These are phyloP conservation scores for Fukomys damarensis DNA, from an alignment of 2,113 vertebrate species.

Conservation along the genomic window DNA sequence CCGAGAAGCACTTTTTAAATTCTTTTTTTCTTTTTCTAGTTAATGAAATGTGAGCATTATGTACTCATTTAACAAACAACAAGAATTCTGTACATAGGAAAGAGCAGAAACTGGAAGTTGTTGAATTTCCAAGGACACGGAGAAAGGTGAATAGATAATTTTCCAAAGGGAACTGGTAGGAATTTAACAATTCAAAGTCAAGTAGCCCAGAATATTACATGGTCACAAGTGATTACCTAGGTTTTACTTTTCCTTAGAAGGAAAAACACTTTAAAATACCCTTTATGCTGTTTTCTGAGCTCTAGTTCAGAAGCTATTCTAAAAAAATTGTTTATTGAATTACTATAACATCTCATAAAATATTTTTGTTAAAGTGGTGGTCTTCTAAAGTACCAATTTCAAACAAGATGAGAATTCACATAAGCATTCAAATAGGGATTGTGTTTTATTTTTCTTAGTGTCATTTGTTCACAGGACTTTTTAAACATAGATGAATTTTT, in stretches of 20 bases:
- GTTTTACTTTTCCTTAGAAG: constrained; percentile 28
- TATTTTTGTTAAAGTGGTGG: not conserved
- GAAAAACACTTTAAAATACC: not conserved
- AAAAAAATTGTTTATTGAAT: constrained; percentile 46
- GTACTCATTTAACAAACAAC: not conserved
- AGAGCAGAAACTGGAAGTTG: not conserved
- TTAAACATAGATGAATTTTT: not conserved
- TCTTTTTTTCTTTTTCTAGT: not conserved
- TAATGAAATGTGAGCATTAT: not conserved
- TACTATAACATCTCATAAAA: constrained; percentile 7
- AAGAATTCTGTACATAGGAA: not conserved
- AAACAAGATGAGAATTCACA: not conserved
- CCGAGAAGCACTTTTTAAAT: not conserved
- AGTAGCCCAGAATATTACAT: not conserved
- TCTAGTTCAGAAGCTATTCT: constrained; percentile 16
- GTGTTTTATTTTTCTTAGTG: constrained; percentile 3
- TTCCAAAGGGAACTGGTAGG: not conserved
- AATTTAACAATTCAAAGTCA: constrained; percentile 12
- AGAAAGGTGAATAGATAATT: constrained; percentile 24
- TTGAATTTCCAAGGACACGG: not conserved
- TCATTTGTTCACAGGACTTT: not conserved
- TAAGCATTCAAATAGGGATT: not conserved
- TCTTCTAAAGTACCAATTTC: not conserved
- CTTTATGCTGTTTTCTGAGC: not conserved
- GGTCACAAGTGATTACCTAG: not conserved